A percentile compares a stretch with the other conserved stretches of the same genome.
phyloP scores from a whole-genome alignment of 2,113 vertebrate species.

The Thalassoma bifasciatum region DNA sequence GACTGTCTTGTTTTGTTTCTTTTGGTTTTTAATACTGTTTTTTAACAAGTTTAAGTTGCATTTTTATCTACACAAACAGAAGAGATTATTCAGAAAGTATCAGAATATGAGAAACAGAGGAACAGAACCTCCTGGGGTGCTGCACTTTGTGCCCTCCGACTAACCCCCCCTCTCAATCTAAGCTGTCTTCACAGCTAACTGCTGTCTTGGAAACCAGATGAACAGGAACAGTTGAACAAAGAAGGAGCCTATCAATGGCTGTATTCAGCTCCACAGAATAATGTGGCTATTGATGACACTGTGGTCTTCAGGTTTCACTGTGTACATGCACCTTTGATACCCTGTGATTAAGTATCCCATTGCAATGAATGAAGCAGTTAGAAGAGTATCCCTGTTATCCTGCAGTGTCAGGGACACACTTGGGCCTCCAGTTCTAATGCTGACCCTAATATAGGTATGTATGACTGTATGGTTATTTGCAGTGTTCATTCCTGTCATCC shows the following conservation, averaged over 20 bases:
- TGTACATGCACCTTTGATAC: background rate
- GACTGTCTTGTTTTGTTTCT: background rate
- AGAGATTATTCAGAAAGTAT: background rate
- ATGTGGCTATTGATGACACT: background rate
- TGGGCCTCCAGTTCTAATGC: background rate
- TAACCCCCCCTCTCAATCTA: background rate
- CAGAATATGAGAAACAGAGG: background rate
- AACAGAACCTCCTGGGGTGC: constrained; percentile 8
- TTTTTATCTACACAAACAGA: background rate
- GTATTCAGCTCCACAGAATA: background rate
- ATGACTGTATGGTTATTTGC: background rate
- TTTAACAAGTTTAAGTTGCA: background rate
- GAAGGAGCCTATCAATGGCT: background rate
- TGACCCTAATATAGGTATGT: background rate
- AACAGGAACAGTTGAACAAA: background rate
- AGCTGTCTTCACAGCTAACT: background rate
- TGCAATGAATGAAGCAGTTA: background rate
- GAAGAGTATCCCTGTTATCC: background rate
- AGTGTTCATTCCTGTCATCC: background rate
- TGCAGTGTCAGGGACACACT: background rate
- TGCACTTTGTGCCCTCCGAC: background rate
- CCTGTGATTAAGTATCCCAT: background rate
- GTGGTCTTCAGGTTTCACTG: background rate
- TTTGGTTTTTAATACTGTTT: constrained; percentile 1
- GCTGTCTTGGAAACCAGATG: background rate